These are phyloP conservation scores for Dysmachus trigonus DNA, from an alignment of 2,888 invertebrate species.

Conservation along the genomic window DNA sequence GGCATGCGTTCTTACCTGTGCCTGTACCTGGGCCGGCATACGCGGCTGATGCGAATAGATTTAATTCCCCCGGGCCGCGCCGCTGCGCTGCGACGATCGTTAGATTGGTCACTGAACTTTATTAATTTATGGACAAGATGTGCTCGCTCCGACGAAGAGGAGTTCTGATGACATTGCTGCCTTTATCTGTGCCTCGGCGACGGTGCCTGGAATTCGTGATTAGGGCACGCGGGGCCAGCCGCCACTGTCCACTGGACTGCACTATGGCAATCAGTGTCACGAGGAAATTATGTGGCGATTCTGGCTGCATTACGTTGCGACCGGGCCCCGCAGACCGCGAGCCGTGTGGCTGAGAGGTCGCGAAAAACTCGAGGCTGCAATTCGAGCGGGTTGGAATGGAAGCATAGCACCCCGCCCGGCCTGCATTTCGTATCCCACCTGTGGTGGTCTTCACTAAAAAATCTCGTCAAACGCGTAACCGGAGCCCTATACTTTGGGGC, in stretches of 20 bases:
- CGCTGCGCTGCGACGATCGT: slow-evolving; percentile 6
- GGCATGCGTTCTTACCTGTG: slow-evolving; percentile 9
- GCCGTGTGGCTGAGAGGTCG: neutral
- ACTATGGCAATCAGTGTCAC: neutral
- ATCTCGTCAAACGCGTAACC: neutral
- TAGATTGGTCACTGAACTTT: slow-evolving; percentile 48
- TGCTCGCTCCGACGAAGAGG: neutral
- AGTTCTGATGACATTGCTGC: slow-evolving; percentile 31
- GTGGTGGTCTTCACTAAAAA: neutral
- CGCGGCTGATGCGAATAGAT: slow-evolving; percentile 26
- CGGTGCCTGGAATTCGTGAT: slow-evolving; percentile 28
- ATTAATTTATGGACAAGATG: slow-evolving; percentile 46
- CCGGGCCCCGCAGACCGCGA: too few species aligned
- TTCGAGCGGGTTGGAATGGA: neutral
- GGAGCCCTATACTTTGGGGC: neutral
- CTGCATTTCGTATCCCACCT: neutral
- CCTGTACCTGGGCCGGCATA: neutral
- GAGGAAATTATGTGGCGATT: neutral
- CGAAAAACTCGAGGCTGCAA: neutral
- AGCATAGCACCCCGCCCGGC: neutral
- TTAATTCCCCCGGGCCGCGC: neutral
- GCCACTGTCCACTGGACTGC: neutral
- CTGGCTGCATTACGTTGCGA: neutral
- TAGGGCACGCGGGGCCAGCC: neutral
- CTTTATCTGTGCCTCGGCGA: slow-evolving; percentile 11